Conservation (phyloP, 2,113 vertebrate genomes). For the Ondatra zibethicus region DNA sequence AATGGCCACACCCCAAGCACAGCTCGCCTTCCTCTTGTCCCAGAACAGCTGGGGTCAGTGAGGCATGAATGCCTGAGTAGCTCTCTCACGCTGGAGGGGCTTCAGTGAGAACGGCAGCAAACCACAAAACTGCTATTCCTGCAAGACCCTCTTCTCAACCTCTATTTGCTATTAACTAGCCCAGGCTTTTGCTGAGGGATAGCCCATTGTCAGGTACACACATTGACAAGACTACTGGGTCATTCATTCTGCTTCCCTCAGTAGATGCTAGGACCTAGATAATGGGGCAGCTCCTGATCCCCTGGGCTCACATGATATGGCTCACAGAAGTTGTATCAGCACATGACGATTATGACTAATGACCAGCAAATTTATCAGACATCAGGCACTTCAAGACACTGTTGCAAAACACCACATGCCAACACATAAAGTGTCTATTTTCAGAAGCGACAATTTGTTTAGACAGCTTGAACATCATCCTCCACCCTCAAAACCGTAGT, state of each 20-base stretch:
- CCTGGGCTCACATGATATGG: neutral
- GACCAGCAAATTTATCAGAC: neutral
- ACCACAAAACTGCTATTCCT: neutral
- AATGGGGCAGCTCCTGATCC: neutral
- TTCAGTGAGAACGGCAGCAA: neutral
- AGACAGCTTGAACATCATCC: neutral
- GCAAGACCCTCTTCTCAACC: neutral
- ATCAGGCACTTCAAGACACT: neutral
- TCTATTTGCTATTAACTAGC: neutral
- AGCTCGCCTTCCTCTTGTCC: neutral
- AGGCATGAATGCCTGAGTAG: neutral
- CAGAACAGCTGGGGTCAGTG: neutral
- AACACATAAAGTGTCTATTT: neutral
- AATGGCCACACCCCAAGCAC: neutral
- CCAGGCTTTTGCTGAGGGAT: neutral
- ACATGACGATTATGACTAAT: neutral
- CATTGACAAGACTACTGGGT: neutral
- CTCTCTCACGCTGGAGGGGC: neutral
- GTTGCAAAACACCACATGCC: neutral
- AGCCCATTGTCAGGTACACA: neutral
- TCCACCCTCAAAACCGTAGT: neutral
- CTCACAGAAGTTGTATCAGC: neutral
- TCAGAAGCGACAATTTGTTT: conserved; percentile 47
- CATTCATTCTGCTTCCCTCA: neutral
- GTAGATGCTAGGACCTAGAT: neutral